Conservation (phyloP, 2,888 invertebrate genomes). For the Ormyrus labotus region DNA sequence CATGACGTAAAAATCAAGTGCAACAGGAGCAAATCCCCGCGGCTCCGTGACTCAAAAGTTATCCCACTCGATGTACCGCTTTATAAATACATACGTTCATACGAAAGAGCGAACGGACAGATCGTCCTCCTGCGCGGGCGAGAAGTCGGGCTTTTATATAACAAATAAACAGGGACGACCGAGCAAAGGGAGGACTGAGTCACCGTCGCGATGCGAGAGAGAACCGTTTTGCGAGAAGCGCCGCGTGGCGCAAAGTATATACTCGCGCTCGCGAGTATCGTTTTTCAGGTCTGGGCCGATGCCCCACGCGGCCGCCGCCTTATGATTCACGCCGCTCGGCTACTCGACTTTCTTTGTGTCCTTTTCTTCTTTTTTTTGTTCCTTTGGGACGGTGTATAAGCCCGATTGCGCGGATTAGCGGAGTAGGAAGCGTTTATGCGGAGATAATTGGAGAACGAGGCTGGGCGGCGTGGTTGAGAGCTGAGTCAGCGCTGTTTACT, state of each 20-base stretch:
- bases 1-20: too few relatives aligned
- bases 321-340: constrained; percentile 31
- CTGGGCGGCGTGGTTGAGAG: neutral
- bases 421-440: neutral
- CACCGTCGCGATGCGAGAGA: constrained; percentile 12
- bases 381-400: neutral
- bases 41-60: constrained; percentile 1
- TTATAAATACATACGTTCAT: constrained; percentile 10
- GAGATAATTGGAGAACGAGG: neutral
- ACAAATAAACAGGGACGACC: constrained; percentile 6
- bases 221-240: too few relatives aligned
- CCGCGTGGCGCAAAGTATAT: neutral
- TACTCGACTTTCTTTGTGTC: neutral
- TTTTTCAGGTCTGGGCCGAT: constrained; percentile 43
- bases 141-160: neutral
- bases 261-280: constrained; percentile 11
- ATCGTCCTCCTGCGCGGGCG: neutral
- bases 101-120: constrained; percentile 12
- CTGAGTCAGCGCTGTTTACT: neutral
- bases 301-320: constrained; percentile 25
- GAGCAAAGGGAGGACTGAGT: constrained; percentile 18
- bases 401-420: constrained; percentile 14
- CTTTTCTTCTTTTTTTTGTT: neutral
- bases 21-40: neutral
- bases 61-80: neutral